These are phyloP conservation scores for Anhinga rufa DNA, from an alignment of 2,113 vertebrate species.

Conservation along the genomic window DNA sequence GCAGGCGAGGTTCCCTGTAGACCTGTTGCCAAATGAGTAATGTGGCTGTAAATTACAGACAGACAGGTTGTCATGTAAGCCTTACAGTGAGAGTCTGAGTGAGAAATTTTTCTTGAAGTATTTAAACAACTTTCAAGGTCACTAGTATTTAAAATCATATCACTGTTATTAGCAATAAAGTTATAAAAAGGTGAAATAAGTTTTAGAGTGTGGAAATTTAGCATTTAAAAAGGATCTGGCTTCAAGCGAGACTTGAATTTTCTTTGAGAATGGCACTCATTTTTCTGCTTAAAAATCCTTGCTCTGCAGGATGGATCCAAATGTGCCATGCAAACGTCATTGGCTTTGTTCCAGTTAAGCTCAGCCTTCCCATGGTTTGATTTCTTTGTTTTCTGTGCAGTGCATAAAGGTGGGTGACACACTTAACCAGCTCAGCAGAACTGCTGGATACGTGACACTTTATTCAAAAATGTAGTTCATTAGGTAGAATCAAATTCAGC, in stretches of 20 bases:
- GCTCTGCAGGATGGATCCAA: neutral
- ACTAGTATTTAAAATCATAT: neutral
- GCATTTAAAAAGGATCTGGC: neutral
- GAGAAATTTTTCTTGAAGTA: neutral
- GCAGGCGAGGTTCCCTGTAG: neutral
- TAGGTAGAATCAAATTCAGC: no score
- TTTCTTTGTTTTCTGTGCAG: neutral
- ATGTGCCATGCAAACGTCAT: neutral
- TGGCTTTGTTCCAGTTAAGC: neutral
- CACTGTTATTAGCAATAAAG: neutral
- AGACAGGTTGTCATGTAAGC: neutral
- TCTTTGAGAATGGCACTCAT: neutral
- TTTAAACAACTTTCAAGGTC: neutral
- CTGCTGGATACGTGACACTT: fast-evolving
- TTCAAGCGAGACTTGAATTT: neutral
- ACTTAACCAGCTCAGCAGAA: neutral
- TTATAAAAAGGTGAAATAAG: neutral
- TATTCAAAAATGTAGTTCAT: neutral
- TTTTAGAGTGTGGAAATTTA: neutral
- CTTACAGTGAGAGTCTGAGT: neutral
- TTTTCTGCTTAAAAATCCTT: neutral
- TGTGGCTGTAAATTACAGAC: neutral
- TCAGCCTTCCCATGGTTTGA: neutral
- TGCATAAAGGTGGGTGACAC: neutral
- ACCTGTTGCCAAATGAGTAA: neutral